A percentile compares a stretch with the other conserved stretches of the same genome.
These are phyloP conservation scores for Cepaea hortensis DNA, from an alignment of 2,888 invertebrate genomes.

Conservation along the genomic window DNA sequence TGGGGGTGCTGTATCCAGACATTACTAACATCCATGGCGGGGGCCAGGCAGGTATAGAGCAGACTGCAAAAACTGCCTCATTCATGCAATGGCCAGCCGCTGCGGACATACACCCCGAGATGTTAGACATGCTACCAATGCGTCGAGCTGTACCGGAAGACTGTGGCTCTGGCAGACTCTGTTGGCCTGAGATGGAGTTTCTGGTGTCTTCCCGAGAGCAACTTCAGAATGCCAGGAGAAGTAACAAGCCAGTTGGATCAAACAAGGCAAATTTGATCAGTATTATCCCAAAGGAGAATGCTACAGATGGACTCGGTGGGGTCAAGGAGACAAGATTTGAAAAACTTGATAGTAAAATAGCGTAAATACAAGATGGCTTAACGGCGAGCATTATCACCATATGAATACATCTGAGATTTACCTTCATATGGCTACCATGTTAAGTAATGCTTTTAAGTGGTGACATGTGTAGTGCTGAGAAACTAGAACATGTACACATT, in stretches of 20 bases:
- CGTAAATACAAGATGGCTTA: neutral
- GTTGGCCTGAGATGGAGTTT: conserved; percentile 49
- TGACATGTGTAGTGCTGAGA: no score
- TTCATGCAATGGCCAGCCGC: conserved; percentile 48
- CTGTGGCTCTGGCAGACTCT: conserved; percentile 33
- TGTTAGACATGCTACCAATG: conserved; percentile 48
- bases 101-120: conserved; percentile 48
- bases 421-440: no score
- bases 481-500: no score
- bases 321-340: conserved; percentile 31
- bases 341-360: conserved; percentile 30
- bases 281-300: conserved; percentile 39
- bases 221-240: conserved; percentile 35
- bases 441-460: no score
- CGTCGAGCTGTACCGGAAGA: conserved; percentile 37
- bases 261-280: conserved; percentile 48
- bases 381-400: no score
- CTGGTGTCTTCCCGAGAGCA: conserved; percentile 47
- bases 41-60: neutral
- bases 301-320: conserved; percentile 5
- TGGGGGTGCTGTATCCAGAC: conserved; percentile 11
- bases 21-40: conserved; percentile 26
- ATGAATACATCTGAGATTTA: no score
- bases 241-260: conserved; percentile 50
- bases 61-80: conserved; percentile 21